These are phyloP conservation scores for Chymomyza caudatula DNA, from an alignment of 2,888 invertebrate species.

Conservation along the genomic window DNA sequence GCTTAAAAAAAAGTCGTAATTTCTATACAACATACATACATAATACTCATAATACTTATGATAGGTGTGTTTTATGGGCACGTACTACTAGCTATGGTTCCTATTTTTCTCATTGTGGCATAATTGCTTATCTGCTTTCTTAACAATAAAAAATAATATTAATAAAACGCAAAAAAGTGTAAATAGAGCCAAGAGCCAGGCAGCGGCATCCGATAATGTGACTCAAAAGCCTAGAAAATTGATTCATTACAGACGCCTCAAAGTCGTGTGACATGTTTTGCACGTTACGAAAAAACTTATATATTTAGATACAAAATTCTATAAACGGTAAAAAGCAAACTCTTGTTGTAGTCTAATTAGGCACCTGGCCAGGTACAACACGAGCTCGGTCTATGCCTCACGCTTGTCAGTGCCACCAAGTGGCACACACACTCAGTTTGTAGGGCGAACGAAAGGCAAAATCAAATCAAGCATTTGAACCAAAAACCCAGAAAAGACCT, in stretches of 20 bases:
- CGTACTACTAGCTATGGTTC: not conserved
- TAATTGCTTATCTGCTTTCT: not conserved
- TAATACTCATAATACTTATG: not conserved
- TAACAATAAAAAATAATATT: not conserved
- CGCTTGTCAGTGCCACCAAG: not conserved
- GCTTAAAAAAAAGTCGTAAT: not conserved
- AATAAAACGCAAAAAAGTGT: not conserved
- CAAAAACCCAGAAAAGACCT: slow-evolving; percentile 45
- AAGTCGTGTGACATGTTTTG: slow-evolving; percentile 8
- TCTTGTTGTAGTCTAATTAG: not conserved
- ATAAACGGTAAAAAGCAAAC: too few relatives aligned
- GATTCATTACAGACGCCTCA: slow-evolving; percentile 9
- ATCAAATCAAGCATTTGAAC: slow-evolving; percentile 30
- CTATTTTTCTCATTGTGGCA: not conserved
- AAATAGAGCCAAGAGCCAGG: not conserved
- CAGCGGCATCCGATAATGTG: slow-evolving; percentile 10
- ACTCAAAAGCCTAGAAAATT: slow-evolving; percentile 16
- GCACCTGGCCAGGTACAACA: not conserved
- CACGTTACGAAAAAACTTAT: not conserved
- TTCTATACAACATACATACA: not conserved
- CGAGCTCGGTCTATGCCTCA: not conserved
- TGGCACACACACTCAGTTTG: not conserved
- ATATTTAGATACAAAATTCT: not conserved
- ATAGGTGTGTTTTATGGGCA: not conserved
- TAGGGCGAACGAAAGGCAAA: slow-evolving; percentile 8